These are phyloP conservation scores for Melanophora roralis DNA, from an alignment of 2,888 invertebrate genomes.

Conservation along the genomic window DNA sequence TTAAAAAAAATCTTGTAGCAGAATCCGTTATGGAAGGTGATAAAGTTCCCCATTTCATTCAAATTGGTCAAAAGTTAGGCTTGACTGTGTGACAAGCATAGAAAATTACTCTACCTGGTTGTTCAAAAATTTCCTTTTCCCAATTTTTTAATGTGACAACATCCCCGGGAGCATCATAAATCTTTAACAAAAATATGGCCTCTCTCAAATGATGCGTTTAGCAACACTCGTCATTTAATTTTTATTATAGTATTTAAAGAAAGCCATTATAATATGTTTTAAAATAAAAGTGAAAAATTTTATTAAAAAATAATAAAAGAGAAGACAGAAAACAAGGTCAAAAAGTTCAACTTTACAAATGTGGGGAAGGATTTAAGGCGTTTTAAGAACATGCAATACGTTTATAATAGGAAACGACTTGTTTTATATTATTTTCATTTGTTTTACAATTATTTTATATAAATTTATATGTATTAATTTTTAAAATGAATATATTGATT, in stretches of 20 bases:
- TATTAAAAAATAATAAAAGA: background rate
- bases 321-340: background rate
- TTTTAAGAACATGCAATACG: background rate
- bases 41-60: too few relatives aligned
- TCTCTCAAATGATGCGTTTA: too few relatives aligned
- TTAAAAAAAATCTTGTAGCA: background rate
- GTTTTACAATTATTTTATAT: background rate
- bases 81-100: too few relatives aligned
- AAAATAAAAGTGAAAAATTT: slow-evolving; percentile 15
- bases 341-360: background rate
- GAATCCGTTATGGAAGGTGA: too few relatives aligned
- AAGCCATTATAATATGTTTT: background rate
- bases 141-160: too few relatives aligned
- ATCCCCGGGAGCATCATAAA: too few relatives aligned
- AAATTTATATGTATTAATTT: background rate
- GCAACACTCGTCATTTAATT: too few relatives aligned
- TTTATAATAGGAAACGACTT: background rate
- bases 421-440: background rate
- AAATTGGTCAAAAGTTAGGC: too few relatives aligned
- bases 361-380: background rate
- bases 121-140: too few relatives aligned
- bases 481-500: background rate
- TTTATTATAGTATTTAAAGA: background rate
- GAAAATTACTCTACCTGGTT: too few relatives aligned
- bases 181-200: too few relatives aligned